Evolutionary conservation across 1,140 invertebrate species (phyloP).

Genomic region (Pogonomyrmex californicus): DNA sequence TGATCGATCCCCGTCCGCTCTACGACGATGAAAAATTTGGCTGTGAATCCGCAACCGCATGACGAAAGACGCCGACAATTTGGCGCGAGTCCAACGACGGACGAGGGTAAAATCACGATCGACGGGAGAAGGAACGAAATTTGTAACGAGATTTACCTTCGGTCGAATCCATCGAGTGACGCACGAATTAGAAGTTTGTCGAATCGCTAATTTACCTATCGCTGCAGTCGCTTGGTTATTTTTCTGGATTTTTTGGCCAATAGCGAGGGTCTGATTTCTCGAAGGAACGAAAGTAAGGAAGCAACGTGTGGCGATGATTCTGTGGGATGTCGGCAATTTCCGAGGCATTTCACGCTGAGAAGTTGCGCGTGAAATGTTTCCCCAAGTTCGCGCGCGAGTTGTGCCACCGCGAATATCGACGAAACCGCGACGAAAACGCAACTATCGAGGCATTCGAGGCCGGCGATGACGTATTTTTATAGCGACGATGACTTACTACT

Average conservation of each 20-base stretch:
- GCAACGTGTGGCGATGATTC: slow-evolving; percentile 15
- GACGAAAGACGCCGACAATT: slow-evolving; percentile 20
- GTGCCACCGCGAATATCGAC: slow-evolving; percentile 33
- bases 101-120: slow-evolving; percentile 10
- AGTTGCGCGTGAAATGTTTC: slow-evolving; percentile 34
- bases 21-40: slow-evolving; percentile 51
- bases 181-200: neutral
- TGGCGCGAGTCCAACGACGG: slow-evolving; percentile 41
- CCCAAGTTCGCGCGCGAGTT: slow-evolving; percentile 47
- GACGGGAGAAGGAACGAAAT: neutral
- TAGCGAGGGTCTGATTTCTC: neutral
- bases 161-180: neutral
- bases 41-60: slow-evolving; percentile 24
- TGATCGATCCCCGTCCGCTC: slow-evolving; percentile 60
- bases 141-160: slow-evolving; percentile 26
- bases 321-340: slow-evolving; percentile 25
- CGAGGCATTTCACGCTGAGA: neutral
- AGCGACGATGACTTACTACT: slow-evolving; percentile 60
- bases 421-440: neutral
- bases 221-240: neutral
- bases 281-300: neutral
- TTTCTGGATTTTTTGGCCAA: neutral
- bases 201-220: too few species aligned
- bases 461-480: slow-evolving; percentile 59
- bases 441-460: slow-evolving; percentile 28